A percentile compares a stretch with the other conserved stretches of the same genome.
Evolutionary conservation across 2,113 vertebrate genomes (phyloP).

Genomic region (Myotis lucifugus): DNA sequence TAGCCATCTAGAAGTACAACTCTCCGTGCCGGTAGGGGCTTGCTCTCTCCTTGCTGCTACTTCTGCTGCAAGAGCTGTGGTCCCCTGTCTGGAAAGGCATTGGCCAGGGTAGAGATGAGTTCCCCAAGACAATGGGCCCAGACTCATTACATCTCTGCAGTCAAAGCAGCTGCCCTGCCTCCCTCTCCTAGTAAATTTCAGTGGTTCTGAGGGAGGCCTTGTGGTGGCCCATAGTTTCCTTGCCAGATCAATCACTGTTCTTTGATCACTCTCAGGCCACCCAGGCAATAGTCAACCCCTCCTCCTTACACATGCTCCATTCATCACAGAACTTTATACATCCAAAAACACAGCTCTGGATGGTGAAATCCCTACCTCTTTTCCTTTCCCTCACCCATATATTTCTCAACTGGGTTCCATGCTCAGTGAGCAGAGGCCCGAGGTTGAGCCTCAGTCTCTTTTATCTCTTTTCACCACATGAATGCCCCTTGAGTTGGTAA

Average conservation of each 20-base stretch:
- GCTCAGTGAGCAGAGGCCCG: background rate
- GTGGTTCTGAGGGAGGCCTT: background rate
- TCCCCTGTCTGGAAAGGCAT: background rate
- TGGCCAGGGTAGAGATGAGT: background rate
- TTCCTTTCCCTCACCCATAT: background rate
- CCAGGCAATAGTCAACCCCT: background rate
- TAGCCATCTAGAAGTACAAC: background rate
- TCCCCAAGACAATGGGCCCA: background rate
- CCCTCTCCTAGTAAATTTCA: background rate
- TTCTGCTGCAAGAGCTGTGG: background rate
- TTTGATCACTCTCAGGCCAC: background rate
- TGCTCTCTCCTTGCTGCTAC: background rate
- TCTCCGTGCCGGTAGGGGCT: background rate
- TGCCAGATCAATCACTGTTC: background rate
- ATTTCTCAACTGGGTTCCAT: background rate
- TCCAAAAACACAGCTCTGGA: background rate
- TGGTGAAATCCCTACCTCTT: background rate
- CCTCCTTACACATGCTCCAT: background rate
- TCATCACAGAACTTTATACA: background rate
- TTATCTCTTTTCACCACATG: background rate
- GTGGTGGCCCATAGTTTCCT: background rate
- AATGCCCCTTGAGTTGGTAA: background rate
- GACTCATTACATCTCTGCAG: background rate
- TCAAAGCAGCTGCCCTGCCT: background rate
- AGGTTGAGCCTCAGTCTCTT: background rate